Evolutionary conservation across 2,888 invertebrate species (phyloP).

Genomic region (Tineola bisselliella): DNA sequence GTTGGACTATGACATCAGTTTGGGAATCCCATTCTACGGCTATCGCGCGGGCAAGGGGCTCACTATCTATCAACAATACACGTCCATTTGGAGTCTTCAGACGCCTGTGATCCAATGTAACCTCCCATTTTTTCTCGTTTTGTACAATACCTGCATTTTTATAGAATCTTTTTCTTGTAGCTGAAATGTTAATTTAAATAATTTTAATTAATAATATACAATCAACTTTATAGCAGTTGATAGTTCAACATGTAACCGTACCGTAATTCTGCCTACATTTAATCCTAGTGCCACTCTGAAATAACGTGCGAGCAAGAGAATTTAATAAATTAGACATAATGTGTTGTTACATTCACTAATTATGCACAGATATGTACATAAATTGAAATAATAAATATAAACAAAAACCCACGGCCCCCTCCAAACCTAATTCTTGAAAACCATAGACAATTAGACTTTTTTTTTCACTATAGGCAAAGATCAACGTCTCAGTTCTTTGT

Average conservation of each 20-base stretch:
- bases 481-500: too few relatives aligned
- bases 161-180: slow-evolving; percentile 77
- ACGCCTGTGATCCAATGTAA: slow-evolving; percentile 88
- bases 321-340: not conserved
- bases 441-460: too few relatives aligned
- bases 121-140: slow-evolving; percentile 79
- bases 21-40: slow-evolving; percentile 96
- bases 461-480: too few relatives aligned
- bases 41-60: slow-evolving; percentile 90
- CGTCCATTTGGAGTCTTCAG: slow-evolving; percentile 90
- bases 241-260: slow-evolving; percentile 19
- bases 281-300: not conserved
- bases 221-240: too few relatives aligned
- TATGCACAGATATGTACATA: too few relatives aligned
- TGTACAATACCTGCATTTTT: slow-evolving; percentile 76
- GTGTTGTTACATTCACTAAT: too few relatives aligned
- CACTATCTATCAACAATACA: slow-evolving; percentile 79
- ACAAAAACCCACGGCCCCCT: too few relatives aligned
- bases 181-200: slow-evolving; percentile 21
- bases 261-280: slow-evolving; percentile 33
- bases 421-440: too few relatives aligned
- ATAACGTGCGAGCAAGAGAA: not conserved
- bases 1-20: slow-evolving; percentile 76
- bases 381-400: too few relatives aligned
- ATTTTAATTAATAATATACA: not conserved